Percentiles rank a stretch among this genome's conserved stretches.
phyloP scores from a whole-genome alignment of 2,888 invertebrate species.

The Zelleria hepariella region DNA sequence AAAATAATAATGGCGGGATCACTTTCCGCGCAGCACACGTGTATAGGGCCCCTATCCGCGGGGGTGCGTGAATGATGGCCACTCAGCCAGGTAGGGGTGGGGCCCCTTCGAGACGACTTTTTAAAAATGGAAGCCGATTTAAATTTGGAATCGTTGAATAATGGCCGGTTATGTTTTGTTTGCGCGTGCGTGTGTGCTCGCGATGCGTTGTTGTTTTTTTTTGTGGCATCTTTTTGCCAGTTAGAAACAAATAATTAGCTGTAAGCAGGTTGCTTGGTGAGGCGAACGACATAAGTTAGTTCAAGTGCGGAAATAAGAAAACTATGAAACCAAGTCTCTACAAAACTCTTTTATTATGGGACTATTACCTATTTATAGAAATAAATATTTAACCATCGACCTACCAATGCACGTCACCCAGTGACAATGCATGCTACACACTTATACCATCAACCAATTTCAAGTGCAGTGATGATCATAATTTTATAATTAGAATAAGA shows the following conservation, averaged over 20 bases:
- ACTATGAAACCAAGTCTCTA: too few species aligned
- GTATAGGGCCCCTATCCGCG: conserved; percentile 35
- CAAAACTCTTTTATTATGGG: too few species aligned
- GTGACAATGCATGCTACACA: too few species aligned
- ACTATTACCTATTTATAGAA: too few species aligned
- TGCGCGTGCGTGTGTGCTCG: background rate
- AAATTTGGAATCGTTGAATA: background rate
- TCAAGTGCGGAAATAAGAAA: too few species aligned
- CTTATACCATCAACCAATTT: too few species aligned
- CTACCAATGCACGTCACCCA: too few species aligned
- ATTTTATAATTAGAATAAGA: background rate
- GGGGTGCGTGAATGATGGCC: conserved; percentile 54
- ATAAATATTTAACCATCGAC: too few species aligned
- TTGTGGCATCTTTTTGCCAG: background rate
- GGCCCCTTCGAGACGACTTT: conserved; percentile 28
- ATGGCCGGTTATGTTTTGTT: background rate
- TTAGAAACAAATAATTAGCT: background rate
- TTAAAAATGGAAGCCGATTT: conserved; percentile 31
- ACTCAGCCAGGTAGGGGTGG: conserved; percentile 47
- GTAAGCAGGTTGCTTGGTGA: too few species aligned
- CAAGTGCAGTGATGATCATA: too few species aligned
- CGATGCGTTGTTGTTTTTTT: background rate
- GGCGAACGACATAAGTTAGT: too few species aligned
- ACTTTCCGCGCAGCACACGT: conserved; percentile 29
- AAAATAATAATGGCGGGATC: conserved; percentile 7